Percentiles rank a stretch among this genome's conserved stretches.
Conservation (phyloP, 2,888 invertebrate species). For the Latrodectus elegans region DNA sequence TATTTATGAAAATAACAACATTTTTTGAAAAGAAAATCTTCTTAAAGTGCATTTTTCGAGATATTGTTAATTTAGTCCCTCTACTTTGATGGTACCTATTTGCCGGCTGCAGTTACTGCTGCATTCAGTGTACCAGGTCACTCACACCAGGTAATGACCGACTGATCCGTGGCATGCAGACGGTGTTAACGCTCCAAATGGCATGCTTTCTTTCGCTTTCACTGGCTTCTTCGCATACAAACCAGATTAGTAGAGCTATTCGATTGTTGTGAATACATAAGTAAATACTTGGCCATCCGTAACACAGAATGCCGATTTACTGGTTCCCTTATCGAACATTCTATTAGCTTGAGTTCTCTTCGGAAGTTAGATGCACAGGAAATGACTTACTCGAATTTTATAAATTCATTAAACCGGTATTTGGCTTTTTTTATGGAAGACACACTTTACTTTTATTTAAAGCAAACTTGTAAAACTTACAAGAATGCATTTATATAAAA, state of each 20-base stretch:
- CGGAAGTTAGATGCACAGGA: too few species aligned
- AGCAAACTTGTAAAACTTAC: too few species aligned
- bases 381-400: too few species aligned
- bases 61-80: background rate
- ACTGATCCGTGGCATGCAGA: constrained; percentile 33
- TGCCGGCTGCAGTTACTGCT: background rate
- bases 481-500: too few species aligned
- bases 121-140: constrained; percentile 37
- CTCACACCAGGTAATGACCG: constrained; percentile 29
- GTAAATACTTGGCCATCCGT: constrained; percentile 25
- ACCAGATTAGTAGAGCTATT: constrained; percentile 49
- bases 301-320: constrained; percentile 1
- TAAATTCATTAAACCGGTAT: too few species aligned
- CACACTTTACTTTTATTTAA: too few species aligned
- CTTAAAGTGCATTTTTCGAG: background rate
- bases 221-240: constrained; percentile 13
- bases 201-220: constrained; percentile 20
- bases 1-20: too few species aligned
- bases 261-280: background rate
- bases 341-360: background rate
- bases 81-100: background rate
- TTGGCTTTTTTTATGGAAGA: too few species aligned
- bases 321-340: constrained; percentile 10
- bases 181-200: constrained; percentile 45
- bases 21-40: too few species aligned